These are phyloP conservation scores for Cryptotermes secundus DNA, from an alignment of 1,140 invertebrate species.

Conservation along the genomic window DNA sequence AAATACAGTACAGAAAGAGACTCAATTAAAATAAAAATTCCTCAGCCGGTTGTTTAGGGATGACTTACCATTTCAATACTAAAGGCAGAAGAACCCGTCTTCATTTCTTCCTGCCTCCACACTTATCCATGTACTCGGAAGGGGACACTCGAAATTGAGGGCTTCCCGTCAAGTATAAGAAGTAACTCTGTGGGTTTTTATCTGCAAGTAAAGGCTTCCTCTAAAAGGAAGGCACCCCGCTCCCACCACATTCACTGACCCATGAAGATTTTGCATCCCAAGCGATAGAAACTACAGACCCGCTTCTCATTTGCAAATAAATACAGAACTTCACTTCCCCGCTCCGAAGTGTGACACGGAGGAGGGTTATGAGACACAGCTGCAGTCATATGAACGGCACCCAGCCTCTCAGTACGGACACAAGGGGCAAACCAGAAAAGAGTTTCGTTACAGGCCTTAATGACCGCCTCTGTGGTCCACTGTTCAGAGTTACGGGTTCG, in stretches of 20 bases:
- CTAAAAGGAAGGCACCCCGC: not conserved
- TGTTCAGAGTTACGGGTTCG: no score
- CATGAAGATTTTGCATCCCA: conserved; percentile 1
- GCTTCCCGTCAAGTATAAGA: conserved; percentile 6
- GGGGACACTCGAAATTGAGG: not conserved
- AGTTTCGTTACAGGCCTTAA: not conserved
- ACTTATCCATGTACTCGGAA: not conserved
- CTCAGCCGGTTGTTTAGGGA: not conserved
- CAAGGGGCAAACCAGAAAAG: no score
- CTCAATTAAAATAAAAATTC: conserved; percentile 32
- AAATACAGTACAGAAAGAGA: conserved; percentile 23
- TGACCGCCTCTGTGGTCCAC: not conserved
- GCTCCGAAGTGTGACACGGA: not conserved
- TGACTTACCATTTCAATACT: conserved; percentile 26
- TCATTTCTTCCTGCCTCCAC: not conserved
- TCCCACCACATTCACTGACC: not conserved
- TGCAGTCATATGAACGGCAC: not conserved
- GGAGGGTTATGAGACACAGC: not conserved
- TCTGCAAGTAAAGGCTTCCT: not conserved
- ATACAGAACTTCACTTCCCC: not conserved
- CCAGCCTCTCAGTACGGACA: not conserved
- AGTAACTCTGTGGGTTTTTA: not conserved
- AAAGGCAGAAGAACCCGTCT: not conserved
- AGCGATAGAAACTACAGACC: not conserved
- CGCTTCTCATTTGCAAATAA: not conserved